Evolutionary conservation across 1,140 invertebrate genomes (phyloP), one percentile per base, ranked within the genome.

Genomic region (Drosophila auraria): DNA sequence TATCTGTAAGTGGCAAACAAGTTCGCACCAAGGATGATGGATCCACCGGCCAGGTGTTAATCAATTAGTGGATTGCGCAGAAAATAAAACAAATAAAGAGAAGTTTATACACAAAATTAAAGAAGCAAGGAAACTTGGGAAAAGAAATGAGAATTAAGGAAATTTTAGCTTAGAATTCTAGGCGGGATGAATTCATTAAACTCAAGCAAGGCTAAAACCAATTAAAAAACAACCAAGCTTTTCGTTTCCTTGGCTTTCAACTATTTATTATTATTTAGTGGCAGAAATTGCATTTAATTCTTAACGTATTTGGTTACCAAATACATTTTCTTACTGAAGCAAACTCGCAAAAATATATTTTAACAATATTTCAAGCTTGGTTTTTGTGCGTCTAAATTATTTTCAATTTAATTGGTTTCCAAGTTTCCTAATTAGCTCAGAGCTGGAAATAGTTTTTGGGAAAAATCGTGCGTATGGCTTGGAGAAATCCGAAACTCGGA

Each of bases 21-120:
- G 25, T 60, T 50, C 17, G 14, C 56, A 23, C 25, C 33, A 38
- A 49, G 27, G 72, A 82, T 86, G 63, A 82, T 87, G 65, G 50
- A 87, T 49, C 70, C 54, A 40, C 51, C 63, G 44, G 57, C 50
- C 78, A 86, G 71, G 83, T 87, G 80, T 80, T 87, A 72, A 77
- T 65, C 66, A 87, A 83, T 83, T 87, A 80, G 61, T 56, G 75
- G 50, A 23, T 38, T 59, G 47, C 8, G 1, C 44, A 47, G 12
- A 30, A 60, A 56, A 42, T n/a, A 38, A 40, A 42, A n/a, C 25
- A 17, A 47, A 36, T 27, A 30, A 20, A 9, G 23, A 3, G 3
- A 4, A 3, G 30, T 15, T 15, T 11, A 5, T 17, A 38, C 7
- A 9, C 12, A 36, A 38, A 66, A 17, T 38, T 12, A 2, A 23